Conservation (phyloP, 2,797 vertebrate species). For the Alosa sapidissima region DNA sequence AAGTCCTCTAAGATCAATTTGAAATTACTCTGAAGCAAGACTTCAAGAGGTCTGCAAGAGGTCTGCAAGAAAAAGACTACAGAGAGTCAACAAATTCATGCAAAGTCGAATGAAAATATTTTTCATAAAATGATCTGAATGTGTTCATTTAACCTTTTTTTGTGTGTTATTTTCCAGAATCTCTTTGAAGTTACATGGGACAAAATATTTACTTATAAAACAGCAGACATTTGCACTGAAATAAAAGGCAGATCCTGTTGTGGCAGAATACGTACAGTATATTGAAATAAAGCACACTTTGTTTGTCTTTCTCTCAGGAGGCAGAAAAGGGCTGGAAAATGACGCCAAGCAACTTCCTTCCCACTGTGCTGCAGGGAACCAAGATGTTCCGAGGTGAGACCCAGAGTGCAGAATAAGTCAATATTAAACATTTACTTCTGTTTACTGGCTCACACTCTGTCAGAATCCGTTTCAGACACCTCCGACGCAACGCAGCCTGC, state of each 20-base stretch:
- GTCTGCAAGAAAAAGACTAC: neutral
- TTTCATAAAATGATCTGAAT: neutral
- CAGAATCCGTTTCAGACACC: neutral
- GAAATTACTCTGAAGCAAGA: neutral
- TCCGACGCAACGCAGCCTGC: neutral
- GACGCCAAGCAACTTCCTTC: conserved; percentile 78
- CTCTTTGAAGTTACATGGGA: neutral
- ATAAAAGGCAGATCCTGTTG: neutral
- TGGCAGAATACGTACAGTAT: neutral
- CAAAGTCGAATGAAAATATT: neutral
- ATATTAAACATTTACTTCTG: neutral
- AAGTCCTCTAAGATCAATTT: neutral
- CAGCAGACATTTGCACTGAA: neutral
- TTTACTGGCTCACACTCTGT: neutral
- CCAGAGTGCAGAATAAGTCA: neutral
- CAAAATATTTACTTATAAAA: neutral
- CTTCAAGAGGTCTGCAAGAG: neutral
- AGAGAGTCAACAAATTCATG: neutral
- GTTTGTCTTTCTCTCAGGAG: conserved; percentile 60
- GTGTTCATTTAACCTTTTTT: neutral
- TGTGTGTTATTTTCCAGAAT: neutral
- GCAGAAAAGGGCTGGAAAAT: conserved; percentile 79
- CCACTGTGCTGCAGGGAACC: conserved; percentile 70
- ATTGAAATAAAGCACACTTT: neutral
- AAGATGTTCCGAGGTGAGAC: conserved; percentile 76